phyloP scores from a whole-genome alignment of 1,140 invertebrate species.

The Papilio xuthus region DNA sequence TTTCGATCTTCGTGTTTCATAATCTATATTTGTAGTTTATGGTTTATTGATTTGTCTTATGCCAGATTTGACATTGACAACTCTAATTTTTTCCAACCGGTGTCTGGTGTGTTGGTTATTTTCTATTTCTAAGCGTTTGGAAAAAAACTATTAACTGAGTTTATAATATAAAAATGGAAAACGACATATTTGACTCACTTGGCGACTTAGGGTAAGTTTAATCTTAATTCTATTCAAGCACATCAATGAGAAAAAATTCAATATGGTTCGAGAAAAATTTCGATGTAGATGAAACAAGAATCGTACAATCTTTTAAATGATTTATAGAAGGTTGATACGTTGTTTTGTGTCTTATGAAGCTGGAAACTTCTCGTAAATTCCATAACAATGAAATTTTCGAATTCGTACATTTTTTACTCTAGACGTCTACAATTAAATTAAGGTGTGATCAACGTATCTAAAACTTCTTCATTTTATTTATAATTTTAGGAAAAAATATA shows the following conservation, averaged over 20 bases:
- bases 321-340: too few species aligned
- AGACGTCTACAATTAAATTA: not conserved
- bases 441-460: not conserved
- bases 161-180: conserved; percentile 61
- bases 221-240: conserved; percentile 28
- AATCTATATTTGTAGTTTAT: conserved; percentile 2
- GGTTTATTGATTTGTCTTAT: conserved; percentile 17
- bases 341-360: too few species aligned
- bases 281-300: not conserved
- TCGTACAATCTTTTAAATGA: not conserved
- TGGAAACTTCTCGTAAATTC: too few species aligned
- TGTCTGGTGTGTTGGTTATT: not conserved
- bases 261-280: not conserved
- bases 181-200: conserved; percentile 73
- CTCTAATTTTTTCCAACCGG: not conserved
- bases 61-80: conserved; percentile 19
- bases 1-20: not conserved
- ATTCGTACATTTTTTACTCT: too few species aligned
- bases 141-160: not conserved
- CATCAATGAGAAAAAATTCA: conserved; percentile 24
- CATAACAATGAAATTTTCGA: too few species aligned
- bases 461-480: not conserved
- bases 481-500: not conserved
- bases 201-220: conserved; percentile 72
- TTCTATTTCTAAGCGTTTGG: conserved; percentile 8